These are phyloP conservation scores for Crossaster papposus DNA, from an alignment of 53 echinoderm and acorn worm species.

Conservation along the genomic window DNA sequence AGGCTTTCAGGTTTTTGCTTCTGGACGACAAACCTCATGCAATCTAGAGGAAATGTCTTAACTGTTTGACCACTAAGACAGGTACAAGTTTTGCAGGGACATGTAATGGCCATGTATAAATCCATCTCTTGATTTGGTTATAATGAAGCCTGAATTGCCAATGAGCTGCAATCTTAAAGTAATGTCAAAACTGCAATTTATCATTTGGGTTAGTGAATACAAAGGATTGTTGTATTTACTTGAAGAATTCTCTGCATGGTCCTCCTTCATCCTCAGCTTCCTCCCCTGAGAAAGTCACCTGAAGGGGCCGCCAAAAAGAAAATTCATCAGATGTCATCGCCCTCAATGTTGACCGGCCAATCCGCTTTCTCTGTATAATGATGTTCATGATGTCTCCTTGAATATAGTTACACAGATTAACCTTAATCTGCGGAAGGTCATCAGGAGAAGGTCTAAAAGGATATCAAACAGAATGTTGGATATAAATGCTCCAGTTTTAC, in stretches of 20 bases:
- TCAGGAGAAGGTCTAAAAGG: neutral
- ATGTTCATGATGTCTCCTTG: neutral
- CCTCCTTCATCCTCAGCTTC: neutral
- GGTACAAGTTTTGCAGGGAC: too few relatives aligned
- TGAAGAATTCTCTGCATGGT: neutral
- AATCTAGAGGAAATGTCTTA: too few relatives aligned
- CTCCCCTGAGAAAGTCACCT: constrained; percentile 6
- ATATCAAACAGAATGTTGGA: neutral
- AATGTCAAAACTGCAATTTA: too few relatives aligned
- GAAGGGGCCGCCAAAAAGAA: neutral
- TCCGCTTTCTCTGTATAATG: constrained; percentile 6
- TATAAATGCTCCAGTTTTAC: too few relatives aligned
- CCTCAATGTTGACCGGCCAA: neutral
- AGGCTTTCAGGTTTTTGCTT: too few relatives aligned
- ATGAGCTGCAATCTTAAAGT: too few relatives aligned
- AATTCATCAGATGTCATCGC: neutral
- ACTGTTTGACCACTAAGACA: too few relatives aligned
- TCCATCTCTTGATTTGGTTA: too few relatives aligned
- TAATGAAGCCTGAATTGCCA: too few relatives aligned
- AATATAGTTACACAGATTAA: neutral
- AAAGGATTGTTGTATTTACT: neutral
- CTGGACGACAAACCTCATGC: too few relatives aligned
- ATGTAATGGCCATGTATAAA: too few relatives aligned
- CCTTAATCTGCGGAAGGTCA: neutral
- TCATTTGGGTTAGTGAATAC: too few relatives aligned